Evolutionary conservation across 2,113 vertebrate species (phyloP).

Genomic region (Engraulis encrasicolus): DNA sequence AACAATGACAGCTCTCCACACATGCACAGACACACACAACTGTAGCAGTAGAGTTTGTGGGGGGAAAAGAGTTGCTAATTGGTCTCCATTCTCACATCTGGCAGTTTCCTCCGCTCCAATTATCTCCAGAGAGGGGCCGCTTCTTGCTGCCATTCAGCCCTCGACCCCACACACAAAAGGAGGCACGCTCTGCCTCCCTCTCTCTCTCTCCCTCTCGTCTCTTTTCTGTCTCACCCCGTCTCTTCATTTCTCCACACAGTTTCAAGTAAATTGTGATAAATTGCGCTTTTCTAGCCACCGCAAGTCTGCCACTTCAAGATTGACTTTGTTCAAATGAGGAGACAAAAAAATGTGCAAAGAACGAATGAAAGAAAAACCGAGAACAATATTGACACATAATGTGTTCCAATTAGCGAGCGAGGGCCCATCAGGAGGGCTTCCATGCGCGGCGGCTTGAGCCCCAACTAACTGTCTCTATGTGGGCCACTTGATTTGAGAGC

Average conservation of each 20-base stretch:
- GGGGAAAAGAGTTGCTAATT: conserved; percentile 2
- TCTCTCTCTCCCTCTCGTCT: not conserved
- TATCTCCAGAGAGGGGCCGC: conserved; percentile 29
- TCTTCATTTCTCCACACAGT: conserved; percentile 61
- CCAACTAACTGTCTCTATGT: not conserved
- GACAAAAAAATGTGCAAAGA: not conserved
- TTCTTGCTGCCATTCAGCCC: conserved; percentile 51
- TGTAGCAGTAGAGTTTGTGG: not conserved
- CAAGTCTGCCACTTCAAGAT: conserved; percentile 33
- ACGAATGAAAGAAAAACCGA: too few species aligned
- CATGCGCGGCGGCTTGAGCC: conserved; percentile 55
- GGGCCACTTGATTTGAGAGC: not conserved
- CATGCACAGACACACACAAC: not conserved
- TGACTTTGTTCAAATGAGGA: conserved; percentile 29
- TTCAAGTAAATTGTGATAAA: conserved; percentile 74
- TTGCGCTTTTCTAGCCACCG: conserved; percentile 63
- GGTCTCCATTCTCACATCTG: conserved; percentile 28
- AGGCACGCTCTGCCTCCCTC: conserved; percentile 49
- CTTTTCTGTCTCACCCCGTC: conserved; percentile 39
- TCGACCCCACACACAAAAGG: conserved; percentile 35
- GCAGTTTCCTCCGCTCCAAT: conserved; percentile 45
- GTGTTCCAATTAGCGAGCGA: conserved; percentile 57
- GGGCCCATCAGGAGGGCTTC: conserved; percentile 49
- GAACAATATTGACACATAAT: conserved; percentile 64
- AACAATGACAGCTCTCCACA: not conserved